Conservation (phyloP, 2,888 invertebrate species). For the Boloria euphrosyne region DNA sequence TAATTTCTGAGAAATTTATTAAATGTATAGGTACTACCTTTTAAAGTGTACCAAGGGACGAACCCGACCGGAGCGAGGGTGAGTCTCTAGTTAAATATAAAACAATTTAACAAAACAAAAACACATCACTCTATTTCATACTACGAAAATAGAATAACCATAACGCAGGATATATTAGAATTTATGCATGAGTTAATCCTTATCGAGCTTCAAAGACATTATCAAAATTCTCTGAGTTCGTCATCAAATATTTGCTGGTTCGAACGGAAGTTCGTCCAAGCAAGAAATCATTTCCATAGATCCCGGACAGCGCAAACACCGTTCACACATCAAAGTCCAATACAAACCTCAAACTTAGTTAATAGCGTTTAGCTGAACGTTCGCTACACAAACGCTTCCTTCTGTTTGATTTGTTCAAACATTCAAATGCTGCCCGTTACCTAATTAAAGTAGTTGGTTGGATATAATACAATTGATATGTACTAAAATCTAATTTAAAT, state of each 20-base stretch:
- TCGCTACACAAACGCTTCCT: constrained; percentile 21
- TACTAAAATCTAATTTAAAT: background rate
- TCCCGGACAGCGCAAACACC: constrained; percentile 70
- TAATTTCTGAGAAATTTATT: no score
- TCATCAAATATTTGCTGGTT: constrained; percentile 74
- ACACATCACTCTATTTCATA: no score
- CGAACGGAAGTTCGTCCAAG: constrained; percentile 68
- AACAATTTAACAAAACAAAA: no score
- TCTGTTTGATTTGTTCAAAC: constrained; percentile 16
- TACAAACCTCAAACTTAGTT: constrained; percentile 74
- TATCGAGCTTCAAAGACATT: constrained; percentile 60
- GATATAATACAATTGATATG: background rate
- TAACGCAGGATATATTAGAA: constrained; percentile 1
- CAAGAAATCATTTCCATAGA: constrained; percentile 78
- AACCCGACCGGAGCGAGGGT: no score
- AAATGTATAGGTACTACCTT: no score
- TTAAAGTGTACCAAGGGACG: no score
- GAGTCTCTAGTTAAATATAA: no score
- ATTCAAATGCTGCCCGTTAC: constrained; percentile 13
- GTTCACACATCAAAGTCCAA: constrained; percentile 75
- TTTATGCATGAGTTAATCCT: constrained; percentile 28
- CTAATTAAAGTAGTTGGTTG: constrained; percentile 14
- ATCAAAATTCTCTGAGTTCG: constrained; percentile 64
- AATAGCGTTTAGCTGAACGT: constrained; percentile 64
- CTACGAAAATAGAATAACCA: no score